Conservation (phyloP, 2,113 vertebrate genomes). For the Mormyrus lacerda region DNA sequence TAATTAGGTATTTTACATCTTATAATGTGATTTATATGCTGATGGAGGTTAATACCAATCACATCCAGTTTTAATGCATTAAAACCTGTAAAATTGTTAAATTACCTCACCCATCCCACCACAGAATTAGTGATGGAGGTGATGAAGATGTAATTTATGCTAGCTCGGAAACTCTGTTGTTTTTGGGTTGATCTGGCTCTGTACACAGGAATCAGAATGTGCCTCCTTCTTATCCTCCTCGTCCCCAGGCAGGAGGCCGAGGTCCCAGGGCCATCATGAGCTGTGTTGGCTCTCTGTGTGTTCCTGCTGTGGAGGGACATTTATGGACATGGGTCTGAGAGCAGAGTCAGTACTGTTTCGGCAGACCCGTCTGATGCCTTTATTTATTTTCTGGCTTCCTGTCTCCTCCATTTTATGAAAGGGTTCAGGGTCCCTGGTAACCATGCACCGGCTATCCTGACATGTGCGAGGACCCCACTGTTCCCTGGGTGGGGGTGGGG, state of each 20-base stretch:
- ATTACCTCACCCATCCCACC: not conserved
- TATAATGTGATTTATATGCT: conserved; percentile 22
- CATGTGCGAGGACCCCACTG: not conserved
- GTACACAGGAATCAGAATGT: not conserved
- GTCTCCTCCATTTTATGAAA: not conserved
- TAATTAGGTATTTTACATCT: conserved; percentile 19
- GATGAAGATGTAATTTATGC: not conserved
- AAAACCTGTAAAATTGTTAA: conserved; percentile 17
- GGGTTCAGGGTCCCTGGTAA: not conserved
- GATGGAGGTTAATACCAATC: conserved; percentile 20
- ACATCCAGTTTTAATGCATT: conserved; percentile 27
- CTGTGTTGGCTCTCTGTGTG: not conserved
- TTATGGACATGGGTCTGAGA: not conserved
- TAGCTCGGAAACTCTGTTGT: not conserved
- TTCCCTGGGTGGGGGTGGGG: not conserved
- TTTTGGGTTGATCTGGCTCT: not conserved
- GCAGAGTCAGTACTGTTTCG: not conserved
- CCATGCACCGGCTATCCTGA: not conserved
- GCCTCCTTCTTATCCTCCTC: not conserved
- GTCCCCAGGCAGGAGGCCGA: not conserved
- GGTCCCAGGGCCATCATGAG: not conserved
- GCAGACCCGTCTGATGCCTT: not conserved
- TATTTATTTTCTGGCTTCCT: not conserved
- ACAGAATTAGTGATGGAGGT: conserved; percentile 20
- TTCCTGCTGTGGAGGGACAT: not conserved